Conservation (phyloP, 2,888 invertebrate genomes). For the Amorpha juglandis region DNA sequence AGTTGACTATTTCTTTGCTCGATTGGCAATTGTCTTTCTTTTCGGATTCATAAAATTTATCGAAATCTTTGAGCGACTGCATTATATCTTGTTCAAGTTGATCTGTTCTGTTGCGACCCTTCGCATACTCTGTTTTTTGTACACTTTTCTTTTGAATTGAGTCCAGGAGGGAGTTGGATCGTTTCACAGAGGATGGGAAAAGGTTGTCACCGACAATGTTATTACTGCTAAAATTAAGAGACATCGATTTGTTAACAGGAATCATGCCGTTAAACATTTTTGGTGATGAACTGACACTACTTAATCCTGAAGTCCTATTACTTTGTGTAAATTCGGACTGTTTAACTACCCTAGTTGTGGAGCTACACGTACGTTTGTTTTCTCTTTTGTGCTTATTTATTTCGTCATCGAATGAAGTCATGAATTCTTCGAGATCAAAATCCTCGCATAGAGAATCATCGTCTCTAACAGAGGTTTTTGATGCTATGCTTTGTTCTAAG, state of each 20-base stretch:
- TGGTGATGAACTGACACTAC: slow-evolving; percentile 67
- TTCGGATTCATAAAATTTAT: slow-evolving; percentile 76
- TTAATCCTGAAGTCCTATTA: slow-evolving; percentile 62
- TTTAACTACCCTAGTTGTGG: slow-evolving; percentile 76
- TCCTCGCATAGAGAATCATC: slow-evolving; percentile 85
- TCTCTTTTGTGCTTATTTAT: slow-evolving; percentile 72
- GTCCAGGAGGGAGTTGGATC: slow-evolving; percentile 83
- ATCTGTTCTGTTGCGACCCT: slow-evolving; percentile 74
- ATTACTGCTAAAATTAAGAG: slow-evolving; percentile 84
- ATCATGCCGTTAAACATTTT: slow-evolving; percentile 68
- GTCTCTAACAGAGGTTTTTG: slow-evolving; percentile 75
- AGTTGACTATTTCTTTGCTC: slow-evolving; percentile 56
- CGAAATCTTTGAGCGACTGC: slow-evolving; percentile 80
- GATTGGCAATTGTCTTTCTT: slow-evolving; percentile 59
- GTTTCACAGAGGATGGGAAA: slow-evolving; percentile 82
- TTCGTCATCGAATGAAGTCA: slow-evolving; percentile 88
- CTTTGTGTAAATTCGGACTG: slow-evolving; percentile 66
- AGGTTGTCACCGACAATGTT: slow-evolving; percentile 75
- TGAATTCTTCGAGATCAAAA: slow-evolving; percentile 87
- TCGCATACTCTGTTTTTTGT: slow-evolving; percentile 64
- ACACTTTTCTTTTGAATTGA: slow-evolving; percentile 75
- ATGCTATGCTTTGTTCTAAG: slow-evolving; percentile 77
- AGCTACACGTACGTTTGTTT: slow-evolving; percentile 76
- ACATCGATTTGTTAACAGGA: slow-evolving; percentile 81
- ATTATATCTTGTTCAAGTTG: slow-evolving; percentile 78